These are phyloP conservation scores for Rhinolophus ferrumequinum DNA, from an alignment of 2,113 vertebrate genomes.

Conservation along the genomic window DNA sequence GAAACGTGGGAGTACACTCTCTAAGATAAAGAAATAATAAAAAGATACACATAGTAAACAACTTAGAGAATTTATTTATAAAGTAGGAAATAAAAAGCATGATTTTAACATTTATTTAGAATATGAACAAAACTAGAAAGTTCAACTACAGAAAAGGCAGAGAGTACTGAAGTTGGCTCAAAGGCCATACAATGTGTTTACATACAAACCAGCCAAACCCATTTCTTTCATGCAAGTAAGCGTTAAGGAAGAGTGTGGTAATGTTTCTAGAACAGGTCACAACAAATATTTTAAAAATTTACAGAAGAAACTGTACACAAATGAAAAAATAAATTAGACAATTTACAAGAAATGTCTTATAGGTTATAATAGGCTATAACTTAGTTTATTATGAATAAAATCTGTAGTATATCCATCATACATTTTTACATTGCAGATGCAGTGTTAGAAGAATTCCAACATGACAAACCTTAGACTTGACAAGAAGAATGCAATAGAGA, in stretches of 20 bases:
- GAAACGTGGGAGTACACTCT: background rate
- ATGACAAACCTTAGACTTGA: conserved; percentile 75
- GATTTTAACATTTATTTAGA: conserved; percentile 80
- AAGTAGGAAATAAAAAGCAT: conserved; percentile 69
- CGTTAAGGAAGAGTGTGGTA: conserved; percentile 74
- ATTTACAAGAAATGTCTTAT: conserved; percentile 86
- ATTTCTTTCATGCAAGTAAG: conserved; percentile 82
- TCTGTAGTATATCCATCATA: conserved; percentile 78
- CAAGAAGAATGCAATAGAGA: conserved; percentile 70
- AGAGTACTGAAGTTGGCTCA: conserved; percentile 63
- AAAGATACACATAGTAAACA: conserved; percentile 65
- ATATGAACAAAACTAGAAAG: conserved; percentile 80
- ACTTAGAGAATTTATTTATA: conserved; percentile 74
- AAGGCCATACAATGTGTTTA: conserved; percentile 18
- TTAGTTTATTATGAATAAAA: conserved; percentile 81
- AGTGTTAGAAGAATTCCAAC: conserved; percentile 81
- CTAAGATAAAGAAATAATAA: background rate
- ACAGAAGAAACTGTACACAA: conserved; percentile 85
- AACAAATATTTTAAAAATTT: conserved; percentile 72
- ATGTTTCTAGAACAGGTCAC: conserved; percentile 79
- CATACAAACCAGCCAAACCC: conserved; percentile 75
- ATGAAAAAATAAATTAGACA: conserved; percentile 88
- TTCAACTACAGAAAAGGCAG: conserved; percentile 79
- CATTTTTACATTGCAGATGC: conserved; percentile 83
- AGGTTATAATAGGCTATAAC: conserved; percentile 82